These are phyloP conservation scores for Accipiter virgatus DNA, from an alignment of 2,113 vertebrate species.

Conservation along the genomic window DNA sequence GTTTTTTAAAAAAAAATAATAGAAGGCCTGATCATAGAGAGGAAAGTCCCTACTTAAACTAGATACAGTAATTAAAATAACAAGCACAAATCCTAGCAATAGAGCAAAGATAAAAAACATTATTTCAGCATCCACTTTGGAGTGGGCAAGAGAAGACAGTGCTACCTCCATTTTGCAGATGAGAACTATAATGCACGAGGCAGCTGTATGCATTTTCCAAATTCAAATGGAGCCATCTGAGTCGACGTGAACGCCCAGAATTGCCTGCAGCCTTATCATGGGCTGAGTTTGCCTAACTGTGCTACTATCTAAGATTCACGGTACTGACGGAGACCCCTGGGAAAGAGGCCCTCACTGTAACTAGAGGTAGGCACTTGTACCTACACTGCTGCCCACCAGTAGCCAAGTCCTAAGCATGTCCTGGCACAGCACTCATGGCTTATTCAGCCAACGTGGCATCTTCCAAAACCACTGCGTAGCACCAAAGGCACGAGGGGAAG, in stretches of 20 bases:
- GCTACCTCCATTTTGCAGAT: not conserved
- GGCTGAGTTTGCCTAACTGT: not conserved
- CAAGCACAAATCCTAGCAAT: not conserved
- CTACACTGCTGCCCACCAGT: not conserved
- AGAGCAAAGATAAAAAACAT: not conserved
- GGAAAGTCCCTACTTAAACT: not conserved
- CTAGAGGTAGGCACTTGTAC: not conserved
- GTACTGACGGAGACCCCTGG: not conserved
- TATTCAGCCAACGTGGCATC: not conserved
- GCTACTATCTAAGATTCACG: not conserved
- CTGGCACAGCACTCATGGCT: not conserved
- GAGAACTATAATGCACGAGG: not conserved
- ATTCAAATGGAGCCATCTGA: not conserved
- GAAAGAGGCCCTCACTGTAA: not conserved
- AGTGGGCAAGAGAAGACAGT: not conserved
- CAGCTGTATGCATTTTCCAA: not conserved
- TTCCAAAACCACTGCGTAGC: accelerated
- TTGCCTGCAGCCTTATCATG: not conserved
- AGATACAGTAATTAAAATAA: not conserved
- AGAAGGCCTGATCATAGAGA: not conserved
- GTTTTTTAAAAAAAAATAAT: not conserved
- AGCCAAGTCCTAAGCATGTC: not conserved
- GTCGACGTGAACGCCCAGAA: not conserved
- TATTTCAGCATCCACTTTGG: not conserved
- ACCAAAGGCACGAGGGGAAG: not conserved